Evolutionary conservation across 2,888 invertebrate genomes (phyloP).

Genomic region (Pyrrhia umbra): DNA sequence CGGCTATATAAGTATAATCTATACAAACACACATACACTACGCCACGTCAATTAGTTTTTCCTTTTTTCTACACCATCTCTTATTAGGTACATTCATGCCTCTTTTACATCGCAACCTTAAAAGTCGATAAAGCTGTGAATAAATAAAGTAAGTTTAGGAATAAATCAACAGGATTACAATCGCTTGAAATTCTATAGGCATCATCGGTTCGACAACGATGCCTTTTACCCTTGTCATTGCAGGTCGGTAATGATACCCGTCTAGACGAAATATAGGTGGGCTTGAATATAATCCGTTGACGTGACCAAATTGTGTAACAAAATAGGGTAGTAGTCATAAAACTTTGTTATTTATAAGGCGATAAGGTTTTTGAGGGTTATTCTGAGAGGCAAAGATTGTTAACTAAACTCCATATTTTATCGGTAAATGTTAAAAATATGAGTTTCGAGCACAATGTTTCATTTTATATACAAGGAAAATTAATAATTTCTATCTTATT

Average conservation of each 20-base stretch:
- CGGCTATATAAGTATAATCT: constrained; percentile 23
- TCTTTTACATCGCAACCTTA: constrained; percentile 33
- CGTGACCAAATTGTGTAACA: constrained; percentile 65
- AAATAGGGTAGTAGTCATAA: constrained; percentile 45
- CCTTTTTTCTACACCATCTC: constrained; percentile 45
- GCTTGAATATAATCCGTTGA: constrained; percentile 59
- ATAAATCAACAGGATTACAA: constrained; percentile 68
- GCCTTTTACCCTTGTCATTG: constrained; percentile 70
- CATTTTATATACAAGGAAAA: background rate
- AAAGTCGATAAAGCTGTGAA: constrained; percentile 21
- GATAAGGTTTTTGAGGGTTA: constrained; percentile 26
- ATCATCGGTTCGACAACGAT: constrained; percentile 58
- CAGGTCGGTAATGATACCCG: constrained; percentile 68
- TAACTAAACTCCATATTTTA: constrained; percentile 9
- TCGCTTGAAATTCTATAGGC: constrained; percentile 71
- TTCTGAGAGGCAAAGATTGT: constrained; percentile 13
- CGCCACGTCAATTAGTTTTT: constrained; percentile 52
- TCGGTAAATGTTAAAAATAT: background rate
- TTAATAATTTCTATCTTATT: background rate
- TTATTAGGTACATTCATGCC: constrained; percentile 54
- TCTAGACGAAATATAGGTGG: constrained; percentile 62
- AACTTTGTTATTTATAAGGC: constrained; percentile 45
- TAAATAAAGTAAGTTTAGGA: constrained; percentile 61
- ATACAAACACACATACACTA: constrained; percentile 35
- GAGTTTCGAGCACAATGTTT: background rate